phyloP scores from a whole-genome alignment of 2,888 invertebrate species.

The Athalia cordata region DNA sequence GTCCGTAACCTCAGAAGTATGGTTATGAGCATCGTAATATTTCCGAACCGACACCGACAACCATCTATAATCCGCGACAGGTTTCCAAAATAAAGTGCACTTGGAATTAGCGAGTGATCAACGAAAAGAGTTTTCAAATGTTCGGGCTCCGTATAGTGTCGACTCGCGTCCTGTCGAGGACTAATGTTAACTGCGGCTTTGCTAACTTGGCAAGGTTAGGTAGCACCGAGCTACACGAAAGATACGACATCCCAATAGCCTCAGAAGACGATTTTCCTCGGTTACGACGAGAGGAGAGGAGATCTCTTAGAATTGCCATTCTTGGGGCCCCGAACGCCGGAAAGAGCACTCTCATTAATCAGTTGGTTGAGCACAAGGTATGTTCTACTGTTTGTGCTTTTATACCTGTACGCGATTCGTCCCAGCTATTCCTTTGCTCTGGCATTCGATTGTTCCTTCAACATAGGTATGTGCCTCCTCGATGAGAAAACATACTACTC shows the following conservation, averaged over 20 bases:
- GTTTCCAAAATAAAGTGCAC: background rate
- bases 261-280: conserved; percentile 23
- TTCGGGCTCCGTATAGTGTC: conserved; percentile 12
- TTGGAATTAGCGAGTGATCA: background rate
- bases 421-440: conserved; percentile 1
- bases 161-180: conserved; percentile 21
- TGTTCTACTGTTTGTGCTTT: background rate
- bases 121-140: conserved; percentile 16
- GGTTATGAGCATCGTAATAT: too few relatives aligned
- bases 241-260: conserved; percentile 10
- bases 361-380: conserved; percentile 86
- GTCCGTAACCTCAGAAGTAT: too few relatives aligned
- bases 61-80: too few relatives aligned
- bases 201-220: conserved; percentile 12
- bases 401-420: background rate
- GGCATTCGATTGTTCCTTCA: conserved; percentile 19
- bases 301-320: conserved; percentile 85
- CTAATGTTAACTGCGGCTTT: background rate
- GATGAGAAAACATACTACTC: conserved; percentile 93
- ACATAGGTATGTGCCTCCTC: conserved; percentile 91
- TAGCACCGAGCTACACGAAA: conserved; percentile 23
- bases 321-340: conserved; percentile 96
- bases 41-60: too few relatives aligned
- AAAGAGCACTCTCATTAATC: conserved; percentile 96
- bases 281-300: conserved; percentile 53